These are phyloP conservation scores for Anolis sagrei DNA, from an alignment of 2,113 vertebrate genomes.

Conservation along the genomic window DNA sequence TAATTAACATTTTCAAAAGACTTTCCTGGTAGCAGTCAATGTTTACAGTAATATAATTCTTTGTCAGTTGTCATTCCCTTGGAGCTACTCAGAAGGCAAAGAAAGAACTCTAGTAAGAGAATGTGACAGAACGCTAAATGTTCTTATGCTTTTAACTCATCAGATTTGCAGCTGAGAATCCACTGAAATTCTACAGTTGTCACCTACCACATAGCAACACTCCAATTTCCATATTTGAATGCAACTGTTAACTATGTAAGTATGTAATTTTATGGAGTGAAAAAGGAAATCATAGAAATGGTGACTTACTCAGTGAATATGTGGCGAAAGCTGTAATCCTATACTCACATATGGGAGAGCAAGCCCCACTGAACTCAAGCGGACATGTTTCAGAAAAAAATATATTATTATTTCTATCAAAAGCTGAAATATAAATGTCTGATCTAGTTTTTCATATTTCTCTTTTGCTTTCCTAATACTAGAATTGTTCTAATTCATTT, in stretches of 20 bases:
- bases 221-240: slow-evolving; percentile 9
- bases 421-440: not conserved
- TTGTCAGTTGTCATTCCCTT: slow-evolving; percentile 1
- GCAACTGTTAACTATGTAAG: not conserved
- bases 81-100: not conserved
- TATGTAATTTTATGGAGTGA: not conserved
- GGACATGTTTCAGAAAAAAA: not conserved
- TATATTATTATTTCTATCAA: not conserved
- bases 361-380: not conserved
- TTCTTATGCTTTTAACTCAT: not conserved
- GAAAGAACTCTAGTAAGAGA: not conserved
- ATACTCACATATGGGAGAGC: not conserved
- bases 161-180: not conserved
- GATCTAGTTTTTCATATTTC: not conserved
- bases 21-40: slow-evolving; percentile 25
- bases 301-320: not conserved
- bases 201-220: not conserved
- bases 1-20: slow-evolving; percentile 49
- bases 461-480: not conserved
- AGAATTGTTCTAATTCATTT: not conserved
- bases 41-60: slow-evolving; percentile 37
- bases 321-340: not conserved
- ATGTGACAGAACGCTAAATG: not conserved
- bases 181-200: slow-evolving; percentile 7
- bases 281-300: not conserved